Evolutionary conservation across 2,113 vertebrate species (phyloP), one percentile per base, ranked within the genome.

Genomic region (Grammomys dolichurus): DNA sequence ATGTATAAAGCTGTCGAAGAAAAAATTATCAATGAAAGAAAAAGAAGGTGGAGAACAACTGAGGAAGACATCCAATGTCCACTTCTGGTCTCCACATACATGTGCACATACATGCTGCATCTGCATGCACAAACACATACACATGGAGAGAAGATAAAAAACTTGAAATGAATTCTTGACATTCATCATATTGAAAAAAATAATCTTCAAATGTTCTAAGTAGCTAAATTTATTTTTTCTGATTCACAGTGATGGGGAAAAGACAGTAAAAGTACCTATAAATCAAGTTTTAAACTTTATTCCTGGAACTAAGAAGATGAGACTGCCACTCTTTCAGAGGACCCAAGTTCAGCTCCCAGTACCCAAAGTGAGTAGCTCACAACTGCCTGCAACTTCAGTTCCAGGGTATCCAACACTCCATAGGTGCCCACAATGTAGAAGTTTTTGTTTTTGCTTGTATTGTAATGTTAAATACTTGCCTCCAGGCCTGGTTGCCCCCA

Each of bases 171-270:
- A 95, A 84, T 96, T 95, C 20, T 94, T 95, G 17, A 94, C 86
- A 94, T 94, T 75, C 26, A 81, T 67, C 40, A 85, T 63, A 40
- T 58, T 94, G 16, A 95, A 89, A 96, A 96, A 89, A 88, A 94
- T 12, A 91, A 95, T 81, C 84, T 95, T 72, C 70, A 85, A 90
- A 89, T 75, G 8, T n/a, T 94, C 31, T 87, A 87, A 92, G 73
- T 56, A 92, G n/a, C 80, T 87, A 82, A 69, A 84, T 92, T 95
- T 91, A 96, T 72, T 76, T 58, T 58, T 89, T 93, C 43, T 90
- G 75, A 95, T 95, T 93, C 26, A 97, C 19, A 92, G 65, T 48
- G 31, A 51, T 48, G 56, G 60, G 17, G 10, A 3, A n/a, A 87
- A 95, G 75, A 92, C 31, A 92, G 63, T 90, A 90, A 92, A 60